Conservation (phyloP, 2,888 invertebrate genomes). For the Rotaria socialis region DNA sequence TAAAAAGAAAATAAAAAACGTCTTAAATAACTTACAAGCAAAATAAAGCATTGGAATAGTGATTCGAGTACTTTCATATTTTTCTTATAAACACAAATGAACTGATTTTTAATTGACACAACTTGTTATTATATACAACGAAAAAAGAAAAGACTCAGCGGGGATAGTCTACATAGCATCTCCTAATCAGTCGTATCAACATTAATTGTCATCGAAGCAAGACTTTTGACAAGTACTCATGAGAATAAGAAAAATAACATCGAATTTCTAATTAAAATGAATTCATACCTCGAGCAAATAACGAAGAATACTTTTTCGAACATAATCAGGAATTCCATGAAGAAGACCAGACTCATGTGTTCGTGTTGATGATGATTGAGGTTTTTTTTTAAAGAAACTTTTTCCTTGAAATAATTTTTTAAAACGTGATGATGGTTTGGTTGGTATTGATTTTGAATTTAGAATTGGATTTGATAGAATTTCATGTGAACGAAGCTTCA, state of each 20-base stretch:
- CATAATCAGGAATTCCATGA: neutral
- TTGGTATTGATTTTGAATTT: neutral
- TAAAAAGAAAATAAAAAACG: neutral
- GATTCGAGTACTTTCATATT: neutral
- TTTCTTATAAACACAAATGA: neutral
- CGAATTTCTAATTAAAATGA: neutral
- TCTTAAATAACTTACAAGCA: slow-evolving; percentile 3
- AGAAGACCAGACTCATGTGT: neutral
- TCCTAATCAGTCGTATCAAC: slow-evolving; percentile 29
- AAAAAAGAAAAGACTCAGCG: neutral
- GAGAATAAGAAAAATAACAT: slow-evolving; percentile 14
- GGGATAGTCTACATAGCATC: neutral
- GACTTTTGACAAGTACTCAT: slow-evolving; percentile 29
- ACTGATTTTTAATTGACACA: slow-evolving; percentile 21
- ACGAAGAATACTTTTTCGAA: neutral
- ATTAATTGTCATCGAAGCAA: slow-evolving; percentile 26
- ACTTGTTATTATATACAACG: slow-evolving; percentile 10
- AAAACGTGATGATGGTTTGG: neutral
- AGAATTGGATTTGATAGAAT: neutral
- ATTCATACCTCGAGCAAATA: neutral
- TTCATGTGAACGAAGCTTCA: slow-evolving; percentile 36
- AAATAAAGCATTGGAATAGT: neutral
- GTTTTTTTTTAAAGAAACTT: slow-evolving; percentile 16
- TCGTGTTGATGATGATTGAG: neutral
- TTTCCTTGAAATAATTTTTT: neutral